Base-by-base conservation (phyloP, 2,113 vertebrate genomes). In the Anas platyrhynchos region DNA sequence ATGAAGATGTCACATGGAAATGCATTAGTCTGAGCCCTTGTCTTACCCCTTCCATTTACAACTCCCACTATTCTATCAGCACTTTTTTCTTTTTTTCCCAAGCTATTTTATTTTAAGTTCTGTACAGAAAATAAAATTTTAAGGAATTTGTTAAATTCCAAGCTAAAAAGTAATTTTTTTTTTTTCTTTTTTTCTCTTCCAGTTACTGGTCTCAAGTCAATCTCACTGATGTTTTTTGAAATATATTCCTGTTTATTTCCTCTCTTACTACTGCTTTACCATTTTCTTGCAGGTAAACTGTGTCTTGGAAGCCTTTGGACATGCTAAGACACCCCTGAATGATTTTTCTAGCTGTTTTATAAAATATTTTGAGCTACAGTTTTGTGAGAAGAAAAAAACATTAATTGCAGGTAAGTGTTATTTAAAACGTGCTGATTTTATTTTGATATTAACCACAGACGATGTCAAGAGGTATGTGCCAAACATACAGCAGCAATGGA, bases 291-390 rank as follows among this genome's bases (percentile, higher is more conserved):
- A 99, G 99, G 99, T 98, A 62, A 98, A 98, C 91, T 98, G 97
- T 91, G 97, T 99, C 72, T 96, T 99, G 92, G 99, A 99, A 95
- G 98, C 99, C 38, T 99, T 99, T 73, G 99, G 99, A 67, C 99
- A 99, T 48, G 99, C 99, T 56, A 99, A 98, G 96, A 99, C 99
- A n/a, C 96, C 96, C 3, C 98, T 98, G 86, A 99, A 98, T 95
- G 96, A 97, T 92, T 98, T 97, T 68, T 98, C 99, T 29, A 99
- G 99, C 78, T 98, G 99, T 83, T 99, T 99, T 87, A 98, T 99
- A 68, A 99, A 99, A 88, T 98, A 99, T 54, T 95, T 99, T 66
- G 99, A 98, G 41, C 88, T 99, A 26, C 99, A 99, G 16, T 99
- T 99, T 98, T 99, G 99, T 96, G 98, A 98, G 73, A 98, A 98